phyloP scores from a whole-genome alignment of 1,140 invertebrate species.

The Epicauta chinensis region DNA sequence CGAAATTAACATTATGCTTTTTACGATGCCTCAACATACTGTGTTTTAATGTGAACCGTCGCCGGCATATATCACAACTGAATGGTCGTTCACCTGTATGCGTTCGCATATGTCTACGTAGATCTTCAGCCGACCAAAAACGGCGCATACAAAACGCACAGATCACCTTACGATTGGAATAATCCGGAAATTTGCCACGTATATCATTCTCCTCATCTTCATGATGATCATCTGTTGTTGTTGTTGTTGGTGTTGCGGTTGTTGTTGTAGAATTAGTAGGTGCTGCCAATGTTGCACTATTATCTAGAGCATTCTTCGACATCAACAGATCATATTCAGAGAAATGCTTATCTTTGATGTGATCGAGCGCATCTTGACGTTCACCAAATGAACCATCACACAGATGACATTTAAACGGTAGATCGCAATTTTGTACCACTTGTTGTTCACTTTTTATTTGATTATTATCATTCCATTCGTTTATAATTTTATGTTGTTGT shows the following conservation, averaged over 20 bases:
- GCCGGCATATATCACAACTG: conserved; percentile 71
- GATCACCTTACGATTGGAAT: conserved; percentile 82
- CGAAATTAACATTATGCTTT: conserved; percentile 57
- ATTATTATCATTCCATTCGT: conserved; percentile 20
- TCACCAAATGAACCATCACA: conserved; percentile 81
- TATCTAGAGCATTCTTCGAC: conserved; percentile 72
- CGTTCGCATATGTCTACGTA: conserved; percentile 85
- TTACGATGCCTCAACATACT: conserved; percentile 88
- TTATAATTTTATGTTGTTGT: conserved; percentile 4
- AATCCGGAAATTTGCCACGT: conserved; percentile 73
- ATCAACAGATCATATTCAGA: conserved; percentile 68
- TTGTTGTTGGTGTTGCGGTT: conserved; percentile 39
- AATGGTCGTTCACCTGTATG: conserved; percentile 79
- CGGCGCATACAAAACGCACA: conserved; percentile 87
- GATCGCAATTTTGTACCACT: conserved; percentile 47
- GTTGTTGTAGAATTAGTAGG: too few species aligned
- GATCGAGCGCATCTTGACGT: conserved; percentile 70
- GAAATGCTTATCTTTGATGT: conserved; percentile 67
- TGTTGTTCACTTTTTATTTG: conserved; percentile 20
- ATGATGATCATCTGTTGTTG: conserved; percentile 29
- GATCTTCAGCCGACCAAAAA: conserved; percentile 90
- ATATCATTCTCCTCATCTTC: conserved; percentile 51
- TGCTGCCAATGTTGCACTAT: conserved; percentile 43
- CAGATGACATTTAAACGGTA: conserved; percentile 88
- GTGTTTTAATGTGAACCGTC: conserved; percentile 87